Base-by-base conservation (phyloP, 2,888 invertebrate species). In the Microctonus brassicae region DNA sequence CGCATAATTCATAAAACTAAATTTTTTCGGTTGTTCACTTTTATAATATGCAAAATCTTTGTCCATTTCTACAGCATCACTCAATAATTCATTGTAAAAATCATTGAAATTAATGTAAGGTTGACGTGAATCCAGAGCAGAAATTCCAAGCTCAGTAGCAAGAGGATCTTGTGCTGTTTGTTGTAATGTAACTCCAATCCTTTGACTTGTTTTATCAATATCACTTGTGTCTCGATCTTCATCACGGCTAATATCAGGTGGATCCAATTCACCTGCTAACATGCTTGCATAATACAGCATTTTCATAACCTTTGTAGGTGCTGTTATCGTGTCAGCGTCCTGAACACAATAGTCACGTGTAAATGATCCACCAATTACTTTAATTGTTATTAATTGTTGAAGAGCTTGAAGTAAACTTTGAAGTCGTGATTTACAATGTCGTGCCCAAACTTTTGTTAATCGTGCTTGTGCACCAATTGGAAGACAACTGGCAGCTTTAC, bases 41-140 rank as follows among this genome's bases (percentile, higher is more conserved):
- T 95, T 95, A 88, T 94, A 97, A 86, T 95, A 94, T 62, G 96
- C 93, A 89, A 96, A 97, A 89, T 98, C 97, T 84, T 94, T 93
- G 87, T 97, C 96, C 94, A 97, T 97, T 90, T 97, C 96, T 75
- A 98, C 93, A 70, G 93, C 93, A 87, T 97, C 97, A 88, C 97
- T 97, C 62, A 97, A 90, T 0, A 95, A 94, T 87, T 98, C 97
- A 87, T 98, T 97, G 88, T 97, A 96, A 89, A 98, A 98, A 82
- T 97, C 97, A 76, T 94, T 93, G 83, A 94, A 95, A 70, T 95
- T 92, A 84, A 98, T 90, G 81, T 92, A 91, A 42, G 97, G 97
- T 83, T 92, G 92, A 62, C 96, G 92, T 84, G 95, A 94, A 84
- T 97, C 95, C 82, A 95, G 88, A 24, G 93, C 91, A 83, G 93